Evolutionary conservation across 2,888 invertebrate genomes (phyloP), one percentile per base, ranked within the genome.

Genomic region (Dione juno): DNA sequence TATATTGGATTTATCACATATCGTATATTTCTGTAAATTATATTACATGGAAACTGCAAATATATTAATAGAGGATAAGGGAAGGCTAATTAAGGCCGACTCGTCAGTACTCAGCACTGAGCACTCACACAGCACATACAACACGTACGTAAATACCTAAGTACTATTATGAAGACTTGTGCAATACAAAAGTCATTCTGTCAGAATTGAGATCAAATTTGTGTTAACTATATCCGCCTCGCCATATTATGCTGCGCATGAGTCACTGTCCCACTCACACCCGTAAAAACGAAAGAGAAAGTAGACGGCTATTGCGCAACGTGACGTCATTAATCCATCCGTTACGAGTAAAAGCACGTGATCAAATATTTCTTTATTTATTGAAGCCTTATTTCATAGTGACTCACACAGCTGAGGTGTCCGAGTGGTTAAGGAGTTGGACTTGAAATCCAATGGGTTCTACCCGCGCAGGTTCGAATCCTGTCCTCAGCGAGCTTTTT

Each of bases 401-500:
- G 10, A 3, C 1, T 21, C 13, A 9, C 50, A 75, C 53, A 82
- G 93, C 93, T 92, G 92, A 92, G 92, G 92, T 93, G 92, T 93
- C 92, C 92, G 92, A 92, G 92, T 93, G 93, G 93, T 93, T 92
- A 93, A 92, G 92, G 92, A 93, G 92, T 92, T 93, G 91, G 92
- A 93, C 93, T 93, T 92, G 92, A 93, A 93, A 93, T 93, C 92
- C 92, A 93, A 93, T 93, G 93, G 93, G 93, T 92, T 91, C 77
- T 93, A 88, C 93, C 93, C 93, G 93, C 93, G 93, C 93, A 93
- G 93, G 92, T 93, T 93, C 93, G 93, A 93, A 93, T 93, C 93
- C 92, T 93, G 93, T 93, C 83, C 88, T 88, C 88, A 88, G 88
- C 88, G 88, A 58, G 16, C 3, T 63, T 63, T 50, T 64, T 48